A percentile compares a stretch with the other conserved stretches of the same genome.
phyloP scores from a whole-genome alignment of 2,797 vertebrate species.

The Muraenolepis orangiensis region DNA sequence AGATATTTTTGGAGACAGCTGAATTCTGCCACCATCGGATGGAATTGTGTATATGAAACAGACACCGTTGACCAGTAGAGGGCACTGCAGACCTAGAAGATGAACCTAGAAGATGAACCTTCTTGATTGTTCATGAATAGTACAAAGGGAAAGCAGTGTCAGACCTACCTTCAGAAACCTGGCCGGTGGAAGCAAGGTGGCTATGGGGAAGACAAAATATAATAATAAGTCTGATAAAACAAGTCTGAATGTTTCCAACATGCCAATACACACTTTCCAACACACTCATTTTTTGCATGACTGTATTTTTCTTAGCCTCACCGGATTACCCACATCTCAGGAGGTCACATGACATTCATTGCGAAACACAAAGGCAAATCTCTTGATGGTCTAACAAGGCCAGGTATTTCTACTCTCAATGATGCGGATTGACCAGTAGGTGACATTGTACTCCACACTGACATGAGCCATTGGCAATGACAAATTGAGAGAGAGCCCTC shows the following conservation, averaged over 20 bases:
- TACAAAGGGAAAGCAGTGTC: slow-evolving; percentile 6
- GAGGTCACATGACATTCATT: not conserved
- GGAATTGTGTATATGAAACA: not conserved
- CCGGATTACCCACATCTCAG: not conserved
- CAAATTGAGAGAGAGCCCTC: not conserved
- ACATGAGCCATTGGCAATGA: slow-evolving; percentile 13
- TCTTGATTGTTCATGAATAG: not conserved
- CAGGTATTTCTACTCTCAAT: not conserved
- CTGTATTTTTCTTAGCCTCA: not conserved
- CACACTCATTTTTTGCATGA: not conserved
- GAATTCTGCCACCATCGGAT: slow-evolving; percentile 37
- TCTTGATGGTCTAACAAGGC: not conserved
- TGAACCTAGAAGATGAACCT: not conserved
- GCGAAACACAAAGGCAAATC: not conserved
- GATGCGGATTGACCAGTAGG: not conserved
- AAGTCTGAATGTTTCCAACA: slow-evolving; percentile 11
- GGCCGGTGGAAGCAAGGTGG: slow-evolving; percentile 73
- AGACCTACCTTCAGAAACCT: slow-evolving; percentile 81
- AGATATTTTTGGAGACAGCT: not conserved
- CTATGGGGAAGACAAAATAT: slow-evolving; percentile 63
- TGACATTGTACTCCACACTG: slow-evolving; percentile 1
- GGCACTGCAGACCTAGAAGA: slow-evolving; percentile 40
- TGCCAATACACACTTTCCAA: too few relatives aligned
- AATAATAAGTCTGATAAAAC: slow-evolving; percentile 1
- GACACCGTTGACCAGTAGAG: slow-evolving; percentile 51